Base-by-base conservation (phyloP, 2,888 invertebrate genomes). In the Heteropelma amictum region DNA sequence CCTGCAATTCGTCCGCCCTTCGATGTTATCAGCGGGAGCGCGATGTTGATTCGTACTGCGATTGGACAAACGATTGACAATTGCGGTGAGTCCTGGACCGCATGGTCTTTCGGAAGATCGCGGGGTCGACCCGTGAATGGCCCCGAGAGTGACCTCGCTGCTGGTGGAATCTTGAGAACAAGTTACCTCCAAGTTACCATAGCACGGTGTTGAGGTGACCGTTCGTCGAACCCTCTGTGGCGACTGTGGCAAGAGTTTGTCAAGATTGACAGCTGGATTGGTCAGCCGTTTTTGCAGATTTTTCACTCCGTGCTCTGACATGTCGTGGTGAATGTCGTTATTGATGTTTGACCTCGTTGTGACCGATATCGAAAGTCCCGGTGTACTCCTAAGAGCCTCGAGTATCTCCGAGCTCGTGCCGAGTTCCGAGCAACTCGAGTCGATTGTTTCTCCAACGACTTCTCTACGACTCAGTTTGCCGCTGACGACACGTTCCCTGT, bases 151-250 rank as follows among this genome's bases (percentile, higher is more conserved):
- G 0, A 85, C 68, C 71, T 92, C 90, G 81, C 92, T 92, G 79
- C 92, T 92, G 2, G 93, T 92, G 86, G n/a, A n/a, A n/a, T 94
- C 94, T 80, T 94, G 94, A 0, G 94, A 94, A 82, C 94, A 94
- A n/a, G 93, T 93, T 1, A 94, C 93, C 0, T 76, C 76, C 28
- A 61, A 70, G 17, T 47, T 76, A n/a, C 56, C 47, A 23, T 26
- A 61, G 19, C 71, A 64, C 0, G 74, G 53, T 7, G 53, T 53
- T 6, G 42, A 19, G 10, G 53, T 42, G 1, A 23, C 65, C 8
- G 65, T 54, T 17, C 45, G 42, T 42, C 54, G 65, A n/a, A 3
- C 33, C 3, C 40, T 51, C 35, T 60, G 87, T 0, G 88, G 94
- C 0, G 94, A 94, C 87, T 94, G 94, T 0, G 93, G 92, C 14